Evolutionary conservation across 2,797 vertebrate genomes (phyloP).

Genomic region (Anabas testudineus): DNA sequence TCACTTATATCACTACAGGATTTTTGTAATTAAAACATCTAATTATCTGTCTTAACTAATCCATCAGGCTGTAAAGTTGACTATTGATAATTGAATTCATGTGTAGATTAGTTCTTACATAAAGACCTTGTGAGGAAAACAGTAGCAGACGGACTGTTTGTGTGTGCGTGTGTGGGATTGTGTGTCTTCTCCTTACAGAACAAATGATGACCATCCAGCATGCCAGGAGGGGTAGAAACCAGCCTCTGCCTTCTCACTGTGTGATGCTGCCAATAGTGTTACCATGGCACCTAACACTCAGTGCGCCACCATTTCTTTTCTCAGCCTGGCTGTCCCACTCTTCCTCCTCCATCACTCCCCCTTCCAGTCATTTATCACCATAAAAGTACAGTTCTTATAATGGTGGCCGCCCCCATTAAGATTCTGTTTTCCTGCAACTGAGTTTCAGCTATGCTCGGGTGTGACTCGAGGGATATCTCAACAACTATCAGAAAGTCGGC

Average conservation of each 20-base stretch:
- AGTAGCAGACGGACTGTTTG: conserved; percentile 40
- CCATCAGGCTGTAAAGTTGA: background rate
- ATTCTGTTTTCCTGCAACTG: background rate
- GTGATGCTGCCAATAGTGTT: conserved; percentile 71
- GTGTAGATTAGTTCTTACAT: background rate
- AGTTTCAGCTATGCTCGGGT: background rate
- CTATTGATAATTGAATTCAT: background rate
- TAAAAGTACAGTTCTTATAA: conserved; percentile 36
- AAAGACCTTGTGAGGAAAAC: conserved; percentile 36
- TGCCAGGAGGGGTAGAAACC: conserved; percentile 69
- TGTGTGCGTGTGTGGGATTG: conserved; percentile 40
- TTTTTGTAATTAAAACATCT: background rate
- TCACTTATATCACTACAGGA: no score
- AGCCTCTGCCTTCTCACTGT: conserved; percentile 54
- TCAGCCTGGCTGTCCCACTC: conserved; percentile 34
- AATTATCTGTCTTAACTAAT: background rate
- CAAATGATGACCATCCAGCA: conserved; percentile 64
- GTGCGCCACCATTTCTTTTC: conserved; percentile 59
- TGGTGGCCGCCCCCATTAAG: conserved; percentile 12
- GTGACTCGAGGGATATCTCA: background rate
- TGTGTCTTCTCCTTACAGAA: conserved; percentile 65
- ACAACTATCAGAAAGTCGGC: background rate
- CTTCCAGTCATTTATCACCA: conserved; percentile 44
- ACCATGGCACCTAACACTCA: conserved; percentile 72
- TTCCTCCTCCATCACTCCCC: conserved; percentile 32